Conservation (phyloP, 1,140 invertebrate genomes). For the Euschistus heros region DNA sequence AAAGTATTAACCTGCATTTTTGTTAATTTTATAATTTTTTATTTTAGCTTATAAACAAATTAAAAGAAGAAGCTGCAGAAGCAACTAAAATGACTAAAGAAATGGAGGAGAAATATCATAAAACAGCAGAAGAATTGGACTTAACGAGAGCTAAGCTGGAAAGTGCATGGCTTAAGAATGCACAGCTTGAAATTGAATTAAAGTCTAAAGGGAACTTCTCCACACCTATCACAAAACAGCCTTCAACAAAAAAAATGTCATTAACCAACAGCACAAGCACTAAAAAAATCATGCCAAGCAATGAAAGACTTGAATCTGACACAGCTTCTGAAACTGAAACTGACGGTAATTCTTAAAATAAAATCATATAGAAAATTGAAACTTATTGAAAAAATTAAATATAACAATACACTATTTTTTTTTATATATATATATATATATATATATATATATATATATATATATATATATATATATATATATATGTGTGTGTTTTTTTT, state of each 20-base stretch:
- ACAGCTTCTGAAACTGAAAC: conserved; percentile 31
- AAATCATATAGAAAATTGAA: not conserved
- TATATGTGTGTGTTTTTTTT: too few relatives aligned
- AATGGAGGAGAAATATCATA: conserved; percentile 64
- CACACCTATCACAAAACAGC: conserved; percentile 29
- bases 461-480: too few relatives aligned
- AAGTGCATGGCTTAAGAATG: conserved; percentile 62
- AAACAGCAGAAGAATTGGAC: conserved; percentile 61
- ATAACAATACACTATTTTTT: too few relatives aligned
- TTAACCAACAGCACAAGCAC: conserved; percentile 18
- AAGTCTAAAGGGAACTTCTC: conserved; percentile 34
- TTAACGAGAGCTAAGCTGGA: conserved; percentile 63
- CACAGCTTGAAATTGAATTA: conserved; percentile 53
- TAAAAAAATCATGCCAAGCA: conserved; percentile 21
- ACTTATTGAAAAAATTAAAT: too few relatives aligned
- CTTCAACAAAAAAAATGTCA: conserved; percentile 30
- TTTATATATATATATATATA: too few relatives aligned
- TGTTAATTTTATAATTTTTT: not conserved
- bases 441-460: too few relatives aligned
- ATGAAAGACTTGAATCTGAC: conserved; percentile 32
- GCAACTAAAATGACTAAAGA: conserved; percentile 65
- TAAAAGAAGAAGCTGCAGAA: conserved; percentile 63
- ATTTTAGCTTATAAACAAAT: conserved; percentile 34
- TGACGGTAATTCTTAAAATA: conserved; percentile 25
- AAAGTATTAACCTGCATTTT: too few relatives aligned